Conservation (phyloP, 1,140 invertebrate genomes). For the Trichonephila clavata region DNA sequence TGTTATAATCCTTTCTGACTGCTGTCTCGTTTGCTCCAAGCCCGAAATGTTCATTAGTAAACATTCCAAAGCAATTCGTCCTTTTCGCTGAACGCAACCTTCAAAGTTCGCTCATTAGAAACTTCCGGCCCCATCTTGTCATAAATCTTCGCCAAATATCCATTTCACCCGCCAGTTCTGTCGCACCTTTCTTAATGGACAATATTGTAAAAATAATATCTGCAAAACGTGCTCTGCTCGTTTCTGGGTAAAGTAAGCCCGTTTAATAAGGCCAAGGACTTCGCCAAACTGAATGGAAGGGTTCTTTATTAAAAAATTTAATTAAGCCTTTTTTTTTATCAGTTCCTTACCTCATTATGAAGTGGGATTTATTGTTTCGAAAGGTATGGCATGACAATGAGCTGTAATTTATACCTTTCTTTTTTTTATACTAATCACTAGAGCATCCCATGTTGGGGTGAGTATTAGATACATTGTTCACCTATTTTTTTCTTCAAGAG, state of each 20-base stretch:
- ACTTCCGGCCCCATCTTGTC: neutral
- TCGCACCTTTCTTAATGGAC: neutral
- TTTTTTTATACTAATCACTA: neutral
- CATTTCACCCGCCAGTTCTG: neutral
- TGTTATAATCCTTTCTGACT: neutral
- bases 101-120: neutral
- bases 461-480: neutral
- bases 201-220: conserved; percentile 4
- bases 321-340: neutral
- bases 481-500: neutral
- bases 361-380: neutral
- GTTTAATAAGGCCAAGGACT: neutral
- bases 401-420: neutral
- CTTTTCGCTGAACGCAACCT: neutral
- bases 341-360: neutral
- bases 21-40: neutral
- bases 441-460: neutral
- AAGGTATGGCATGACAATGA: neutral
- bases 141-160: conserved; percentile 15
- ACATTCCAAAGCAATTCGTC: neutral
- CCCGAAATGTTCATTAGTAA: neutral
- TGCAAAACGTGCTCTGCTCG: neutral
- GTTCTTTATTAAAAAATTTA: conserved; percentile 2
- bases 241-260: neutral
- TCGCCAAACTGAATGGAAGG: neutral